Evolutionary conservation across 1,140 invertebrate species (phyloP).

Genomic region (Papilio polytes): DNA sequence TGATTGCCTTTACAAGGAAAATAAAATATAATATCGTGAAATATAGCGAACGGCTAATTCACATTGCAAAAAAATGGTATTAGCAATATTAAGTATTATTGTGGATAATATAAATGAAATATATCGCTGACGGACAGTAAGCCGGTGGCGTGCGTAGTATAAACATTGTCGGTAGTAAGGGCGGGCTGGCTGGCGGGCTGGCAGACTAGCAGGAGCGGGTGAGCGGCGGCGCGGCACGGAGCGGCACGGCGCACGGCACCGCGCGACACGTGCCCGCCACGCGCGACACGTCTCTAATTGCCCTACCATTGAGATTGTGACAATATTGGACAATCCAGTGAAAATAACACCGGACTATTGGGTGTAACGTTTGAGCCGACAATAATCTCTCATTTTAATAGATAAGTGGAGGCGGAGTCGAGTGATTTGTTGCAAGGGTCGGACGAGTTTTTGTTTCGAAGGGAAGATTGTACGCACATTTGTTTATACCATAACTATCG

Average conservation of each 20-base stretch:
- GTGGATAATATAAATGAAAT: slow-evolving; percentile 51
- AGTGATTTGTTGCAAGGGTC: slow-evolving; percentile 70
- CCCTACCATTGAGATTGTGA: slow-evolving; percentile 75
- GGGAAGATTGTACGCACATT: slow-evolving; percentile 10
- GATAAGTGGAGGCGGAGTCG: slow-evolving; percentile 79
- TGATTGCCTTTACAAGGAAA: neutral
- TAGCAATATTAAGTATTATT: neutral
- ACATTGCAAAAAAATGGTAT: slow-evolving; percentile 43
- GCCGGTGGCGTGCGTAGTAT: slow-evolving; percentile 63
- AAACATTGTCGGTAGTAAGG: slow-evolving; percentile 71
- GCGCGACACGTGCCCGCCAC: slow-evolving; percentile 71
- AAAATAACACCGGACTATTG: slow-evolving; percentile 79
- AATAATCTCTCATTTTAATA: slow-evolving; percentile 83
- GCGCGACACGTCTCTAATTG: slow-evolving; percentile 80
- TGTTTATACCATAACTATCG: neutral
- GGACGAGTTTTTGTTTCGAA: slow-evolving; percentile 31
- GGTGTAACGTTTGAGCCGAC: slow-evolving; percentile 64
- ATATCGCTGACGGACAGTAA: slow-evolving; percentile 63
- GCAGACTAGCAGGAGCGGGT: slow-evolving; percentile 43
- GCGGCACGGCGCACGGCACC: slow-evolving; percentile 47
- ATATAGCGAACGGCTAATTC: slow-evolving; percentile 43
- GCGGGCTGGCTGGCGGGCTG: slow-evolving; percentile 44
- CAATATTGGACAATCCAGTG: slow-evolving; percentile 81
- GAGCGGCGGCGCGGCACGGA: slow-evolving; percentile 47
- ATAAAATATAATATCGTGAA: neutral